Percentiles rank a stretch among this genome's conserved stretches.
Evolutionary conservation across 2,888 invertebrate species (phyloP).

Genomic region (Spodoptera littoralis): DNA sequence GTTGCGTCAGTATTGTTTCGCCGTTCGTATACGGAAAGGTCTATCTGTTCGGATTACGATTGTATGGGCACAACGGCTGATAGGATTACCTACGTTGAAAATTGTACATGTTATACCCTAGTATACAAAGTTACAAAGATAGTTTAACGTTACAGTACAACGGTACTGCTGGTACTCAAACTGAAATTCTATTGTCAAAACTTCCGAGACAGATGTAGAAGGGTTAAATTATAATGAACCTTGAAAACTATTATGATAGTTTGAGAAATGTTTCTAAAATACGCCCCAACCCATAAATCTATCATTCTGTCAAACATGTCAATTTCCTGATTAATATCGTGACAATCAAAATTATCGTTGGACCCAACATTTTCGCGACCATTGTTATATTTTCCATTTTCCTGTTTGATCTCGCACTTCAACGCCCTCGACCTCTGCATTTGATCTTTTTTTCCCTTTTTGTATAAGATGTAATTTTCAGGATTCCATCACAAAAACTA

Average conservation of each 20-base stretch:
- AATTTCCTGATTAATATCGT: not conserved
- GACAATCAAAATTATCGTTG: not conserved
- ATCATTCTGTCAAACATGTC: not conserved
- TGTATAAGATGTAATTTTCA: not conserved
- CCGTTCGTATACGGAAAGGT: constrained; percentile 16
- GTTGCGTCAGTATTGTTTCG: constrained; percentile 18
- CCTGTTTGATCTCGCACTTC: not conserved
- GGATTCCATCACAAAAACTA: too few relatives aligned
- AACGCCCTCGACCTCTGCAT: too few relatives aligned
- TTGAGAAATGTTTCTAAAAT: constrained; percentile 16
- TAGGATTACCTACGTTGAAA: constrained; percentile 26
- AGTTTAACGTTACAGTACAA: not conserved
- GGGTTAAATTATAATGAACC: constrained; percentile 2
- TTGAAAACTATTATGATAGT: not conserved
- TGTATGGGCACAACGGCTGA: constrained; percentile 11
- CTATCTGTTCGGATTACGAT: constrained; percentile 27
- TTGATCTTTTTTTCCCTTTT: constrained; percentile 5
- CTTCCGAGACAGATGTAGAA: constrained; percentile 1
- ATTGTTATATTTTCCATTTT: constrained; percentile 8
- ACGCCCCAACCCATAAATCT: not conserved
- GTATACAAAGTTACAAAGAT: not conserved
- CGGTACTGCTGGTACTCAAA: not conserved
- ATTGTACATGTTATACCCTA: constrained; percentile 9
- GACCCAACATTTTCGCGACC: not conserved
- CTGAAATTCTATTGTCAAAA: constrained; percentile 15